phyloP scores from a whole-genome alignment of 2,113 vertebrate genomes.

The Cepphus grylle region DNA sequence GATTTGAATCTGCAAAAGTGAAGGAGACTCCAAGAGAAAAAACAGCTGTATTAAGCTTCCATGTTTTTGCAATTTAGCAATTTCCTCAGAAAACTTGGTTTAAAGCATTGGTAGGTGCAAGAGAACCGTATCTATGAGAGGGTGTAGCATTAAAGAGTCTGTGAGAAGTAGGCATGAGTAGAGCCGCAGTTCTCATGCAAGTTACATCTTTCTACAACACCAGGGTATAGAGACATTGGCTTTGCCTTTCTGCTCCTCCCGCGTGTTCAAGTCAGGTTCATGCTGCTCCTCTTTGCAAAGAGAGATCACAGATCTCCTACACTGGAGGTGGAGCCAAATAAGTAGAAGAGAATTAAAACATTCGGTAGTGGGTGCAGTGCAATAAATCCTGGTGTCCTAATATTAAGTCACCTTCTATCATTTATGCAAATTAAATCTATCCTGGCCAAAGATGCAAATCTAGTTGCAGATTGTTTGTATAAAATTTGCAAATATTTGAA shows the following conservation, averaged over 20 bases:
- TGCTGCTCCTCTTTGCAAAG: background rate
- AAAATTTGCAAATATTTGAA: background rate
- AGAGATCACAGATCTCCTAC: background rate
- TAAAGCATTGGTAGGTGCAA: background rate
- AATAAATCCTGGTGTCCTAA: background rate
- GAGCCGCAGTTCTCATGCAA: background rate
- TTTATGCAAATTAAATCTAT: background rate
- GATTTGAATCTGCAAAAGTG: background rate
- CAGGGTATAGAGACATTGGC: background rate
- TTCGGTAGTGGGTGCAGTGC: background rate
- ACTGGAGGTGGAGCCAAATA: background rate
- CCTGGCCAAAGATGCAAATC: background rate
- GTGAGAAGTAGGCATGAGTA: background rate
- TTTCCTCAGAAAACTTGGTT: background rate
- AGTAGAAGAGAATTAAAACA: background rate
- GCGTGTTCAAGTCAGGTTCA: rapidly evolving
- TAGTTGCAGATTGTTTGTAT: background rate
- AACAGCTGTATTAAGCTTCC: background rate
- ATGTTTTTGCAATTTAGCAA: background rate
- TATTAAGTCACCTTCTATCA: slow-evolving; percentile 1
- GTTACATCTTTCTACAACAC: background rate
- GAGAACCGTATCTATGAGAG: rapidly evolving
- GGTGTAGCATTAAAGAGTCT: background rate
- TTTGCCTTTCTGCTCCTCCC: background rate
- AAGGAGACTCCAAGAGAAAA: background rate